These are phyloP conservation scores for Pocillopora meandrina DNA, from an alignment of 92 coral and sea anemone species.

Conservation along the genomic window DNA sequence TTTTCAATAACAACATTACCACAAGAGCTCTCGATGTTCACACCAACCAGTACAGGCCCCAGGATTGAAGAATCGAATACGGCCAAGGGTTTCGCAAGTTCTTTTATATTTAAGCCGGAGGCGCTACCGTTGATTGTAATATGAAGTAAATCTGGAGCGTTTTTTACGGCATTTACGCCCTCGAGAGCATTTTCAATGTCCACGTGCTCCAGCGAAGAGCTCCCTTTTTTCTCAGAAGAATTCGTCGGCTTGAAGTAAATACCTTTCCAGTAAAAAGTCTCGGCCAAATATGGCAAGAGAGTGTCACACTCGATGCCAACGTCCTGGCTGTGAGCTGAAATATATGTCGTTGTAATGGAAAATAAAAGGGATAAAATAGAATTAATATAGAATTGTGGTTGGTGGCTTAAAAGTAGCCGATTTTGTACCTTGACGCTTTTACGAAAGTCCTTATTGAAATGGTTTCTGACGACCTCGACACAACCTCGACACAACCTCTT, in stretches of 20 bases:
- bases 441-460: too few species aligned
- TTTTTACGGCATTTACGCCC: slow-evolving; percentile 13
- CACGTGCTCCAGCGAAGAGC: slow-evolving; percentile 17
- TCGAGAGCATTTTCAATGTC: slow-evolving; percentile 26
- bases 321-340: slow-evolving; percentile 25
- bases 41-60: not conserved
- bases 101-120: slow-evolving; percentile 1
- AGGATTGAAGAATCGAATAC: not conserved
- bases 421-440: too few species aligned
- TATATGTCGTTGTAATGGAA: not conserved
- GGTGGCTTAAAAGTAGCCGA: too few species aligned
- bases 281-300: slow-evolving; percentile 9
- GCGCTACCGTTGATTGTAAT: slow-evolving; percentile 7
- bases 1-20: not conserved
- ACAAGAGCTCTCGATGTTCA: slow-evolving; percentile 1
- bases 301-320: slow-evolving; percentile 48
- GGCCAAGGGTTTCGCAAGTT: not conserved
- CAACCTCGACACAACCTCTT: too few species aligned
- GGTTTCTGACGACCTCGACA: too few species aligned
- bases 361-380: too few species aligned
- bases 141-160: not conserved
- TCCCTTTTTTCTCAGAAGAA: not conserved
- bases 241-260: slow-evolving; percentile 27
- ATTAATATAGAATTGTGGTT: too few species aligned
- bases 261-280: slow-evolving; percentile 48